These are phyloP conservation scores for Sebastes oblongus DNA, from an alignment of 2,797 vertebrate species.

Conservation along the genomic window DNA sequence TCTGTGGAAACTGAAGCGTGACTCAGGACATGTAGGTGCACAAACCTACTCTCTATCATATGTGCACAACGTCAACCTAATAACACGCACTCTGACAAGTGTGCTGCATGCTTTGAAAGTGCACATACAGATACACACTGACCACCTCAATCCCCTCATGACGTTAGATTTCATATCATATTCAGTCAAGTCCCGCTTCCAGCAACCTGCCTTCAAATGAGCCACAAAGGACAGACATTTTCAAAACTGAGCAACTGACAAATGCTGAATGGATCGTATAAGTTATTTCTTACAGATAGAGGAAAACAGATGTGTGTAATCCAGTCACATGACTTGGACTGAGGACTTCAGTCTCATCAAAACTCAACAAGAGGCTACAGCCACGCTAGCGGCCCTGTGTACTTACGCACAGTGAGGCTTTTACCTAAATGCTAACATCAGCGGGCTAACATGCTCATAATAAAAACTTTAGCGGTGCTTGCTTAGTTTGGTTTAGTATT, in stretches of 20 bases:
- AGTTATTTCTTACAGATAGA: background rate
- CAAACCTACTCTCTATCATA: background rate
- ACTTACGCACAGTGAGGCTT: background rate
- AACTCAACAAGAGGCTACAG: background rate
- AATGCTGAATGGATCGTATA: background rate
- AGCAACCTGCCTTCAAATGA: background rate
- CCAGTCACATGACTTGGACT: background rate
- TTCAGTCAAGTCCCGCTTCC: background rate
- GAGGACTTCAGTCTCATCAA: background rate
- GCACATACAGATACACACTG: background rate
- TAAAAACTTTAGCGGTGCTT: background rate
- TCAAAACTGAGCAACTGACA: background rate
- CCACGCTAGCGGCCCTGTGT: background rate
- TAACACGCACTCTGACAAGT: background rate
- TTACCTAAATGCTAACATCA: background rate
- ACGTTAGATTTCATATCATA: background rate
- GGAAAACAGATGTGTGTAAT: background rate
- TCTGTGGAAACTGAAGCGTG: slow-evolving; percentile 19
- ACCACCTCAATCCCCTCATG: background rate
- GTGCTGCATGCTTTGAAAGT: background rate
- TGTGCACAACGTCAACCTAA: background rate
- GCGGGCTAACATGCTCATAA: background rate
- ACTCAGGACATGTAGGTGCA: slow-evolving; percentile 8
- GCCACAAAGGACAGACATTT: background rate
- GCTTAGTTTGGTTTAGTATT: background rate